Evolutionary conservation across 2,113 vertebrate species (phyloP).

Genomic region (Rynchops niger): DNA sequence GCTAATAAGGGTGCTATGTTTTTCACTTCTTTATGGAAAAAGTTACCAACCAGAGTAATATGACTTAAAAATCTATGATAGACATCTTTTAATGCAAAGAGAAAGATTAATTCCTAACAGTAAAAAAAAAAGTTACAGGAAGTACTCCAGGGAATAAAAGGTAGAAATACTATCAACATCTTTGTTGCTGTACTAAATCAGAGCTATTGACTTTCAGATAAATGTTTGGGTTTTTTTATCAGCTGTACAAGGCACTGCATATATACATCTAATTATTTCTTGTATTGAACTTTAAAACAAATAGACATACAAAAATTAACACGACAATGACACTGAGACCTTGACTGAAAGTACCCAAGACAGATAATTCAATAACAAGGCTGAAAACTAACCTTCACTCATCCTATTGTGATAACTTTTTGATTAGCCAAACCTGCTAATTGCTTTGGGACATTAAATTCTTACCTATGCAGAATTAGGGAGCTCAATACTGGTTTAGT

Average conservation of each 20-base stretch:
- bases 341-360: not conserved
- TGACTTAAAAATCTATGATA: not conserved
- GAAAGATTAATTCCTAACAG: not conserved
- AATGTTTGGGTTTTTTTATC: not conserved
- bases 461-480: not conserved
- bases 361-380: not conserved
- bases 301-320: not conserved
- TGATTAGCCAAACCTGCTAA: not conserved
- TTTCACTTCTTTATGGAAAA: not conserved
- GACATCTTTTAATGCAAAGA: not conserved
- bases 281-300: not conserved
- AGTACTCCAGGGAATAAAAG: not conserved
- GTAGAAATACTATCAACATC: not conserved
- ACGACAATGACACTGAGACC: not conserved
- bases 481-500: not conserved
- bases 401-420: not conserved
- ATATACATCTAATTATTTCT: constrained; percentile 20
- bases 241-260: not conserved
- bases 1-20: not conserved
- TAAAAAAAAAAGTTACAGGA: not conserved
- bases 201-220: not conserved
- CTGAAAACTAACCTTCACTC: not conserved
- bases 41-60: not conserved
- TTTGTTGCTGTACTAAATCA: not conserved
- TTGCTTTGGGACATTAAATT: not conserved